A percentile compares a stretch with the other conserved stretches of the same genome.
These are phyloP conservation scores for Nipponacmea schrenckii DNA, from an alignment of 2,888 invertebrate genomes.

Conservation along the genomic window DNA sequence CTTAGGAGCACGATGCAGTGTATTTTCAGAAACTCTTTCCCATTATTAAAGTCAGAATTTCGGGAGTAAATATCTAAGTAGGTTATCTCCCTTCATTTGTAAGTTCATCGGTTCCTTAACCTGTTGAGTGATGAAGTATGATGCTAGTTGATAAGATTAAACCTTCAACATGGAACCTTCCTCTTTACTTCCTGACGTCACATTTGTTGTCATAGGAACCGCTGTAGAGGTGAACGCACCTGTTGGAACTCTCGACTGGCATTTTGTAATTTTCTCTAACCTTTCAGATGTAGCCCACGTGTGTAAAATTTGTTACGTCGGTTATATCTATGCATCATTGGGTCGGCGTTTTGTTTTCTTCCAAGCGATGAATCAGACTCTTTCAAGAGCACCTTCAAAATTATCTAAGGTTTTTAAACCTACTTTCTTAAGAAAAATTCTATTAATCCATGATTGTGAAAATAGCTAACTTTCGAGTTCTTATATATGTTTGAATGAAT, in stretches of 20 bases:
- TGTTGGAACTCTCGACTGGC: not conserved
- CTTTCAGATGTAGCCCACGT: slow-evolving; percentile 2
- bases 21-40: too few species aligned
- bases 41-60: too few species aligned
- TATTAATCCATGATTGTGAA: too few species aligned
- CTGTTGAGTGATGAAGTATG: not conserved
- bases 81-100: too few species aligned
- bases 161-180: not conserved
- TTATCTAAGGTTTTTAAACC: too few species aligned
- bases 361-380: not conserved
- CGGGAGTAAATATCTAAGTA: too few species aligned
- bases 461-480: too few species aligned
- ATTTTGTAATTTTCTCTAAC: slow-evolving; percentile 4
- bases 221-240: slow-evolving; percentile 4
- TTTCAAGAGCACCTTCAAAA: too few species aligned
- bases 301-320: not conserved
- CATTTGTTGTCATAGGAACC: not conserved
- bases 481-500: too few species aligned
- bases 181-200: not conserved
- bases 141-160: not conserved
- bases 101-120: too few species aligned
- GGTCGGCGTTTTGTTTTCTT: not conserved
- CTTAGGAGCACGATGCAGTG: too few species aligned
- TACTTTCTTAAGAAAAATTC: too few species aligned
- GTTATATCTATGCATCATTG: not conserved